phyloP scores from a whole-genome alignment of 30 jellyfish, hydroid and myxozoan genomes.

The Aurelia coerulea region DNA sequence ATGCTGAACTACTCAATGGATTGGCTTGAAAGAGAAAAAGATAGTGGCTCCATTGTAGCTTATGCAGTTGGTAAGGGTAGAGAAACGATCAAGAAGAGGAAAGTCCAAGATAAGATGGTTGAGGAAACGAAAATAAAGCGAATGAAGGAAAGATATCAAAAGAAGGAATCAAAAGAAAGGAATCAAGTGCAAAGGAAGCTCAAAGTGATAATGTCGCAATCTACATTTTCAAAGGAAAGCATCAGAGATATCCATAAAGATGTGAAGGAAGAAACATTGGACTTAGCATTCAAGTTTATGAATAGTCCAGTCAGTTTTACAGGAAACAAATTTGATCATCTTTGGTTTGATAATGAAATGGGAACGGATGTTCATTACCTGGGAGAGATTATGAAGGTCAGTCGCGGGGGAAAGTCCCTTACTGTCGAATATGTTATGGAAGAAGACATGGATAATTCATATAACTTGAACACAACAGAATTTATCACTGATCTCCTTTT shows the following conservation, averaged over 20 bases:
- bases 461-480: conserved; percentile 3
- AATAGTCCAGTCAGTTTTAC: neutral
- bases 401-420: conserved; percentile 23
- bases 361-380: conserved; percentile 20
- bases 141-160: conserved; percentile 12
- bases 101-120: neutral
- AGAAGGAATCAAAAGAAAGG: neutral
- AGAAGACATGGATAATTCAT: neutral
- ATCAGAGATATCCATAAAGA: conserved; percentile 15
- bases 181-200: conserved; percentile 32
- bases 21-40: neutral
- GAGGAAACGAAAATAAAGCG: neutral
- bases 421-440: neutral
- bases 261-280: neutral
- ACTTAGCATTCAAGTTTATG: conserved; percentile 6
- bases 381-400: neutral
- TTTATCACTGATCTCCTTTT: neutral
- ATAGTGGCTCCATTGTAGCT: neutral
- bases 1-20: neutral
- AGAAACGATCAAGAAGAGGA: neutral
- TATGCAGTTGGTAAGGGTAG: neutral
- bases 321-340: conserved; percentile 2
- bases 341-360: conserved; percentile 11
- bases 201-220: neutral
- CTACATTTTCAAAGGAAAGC: conserved; percentile 10